phyloP scores from a whole-genome alignment of 2,797 vertebrate genomes.

The Champsocephalus esox region DNA sequence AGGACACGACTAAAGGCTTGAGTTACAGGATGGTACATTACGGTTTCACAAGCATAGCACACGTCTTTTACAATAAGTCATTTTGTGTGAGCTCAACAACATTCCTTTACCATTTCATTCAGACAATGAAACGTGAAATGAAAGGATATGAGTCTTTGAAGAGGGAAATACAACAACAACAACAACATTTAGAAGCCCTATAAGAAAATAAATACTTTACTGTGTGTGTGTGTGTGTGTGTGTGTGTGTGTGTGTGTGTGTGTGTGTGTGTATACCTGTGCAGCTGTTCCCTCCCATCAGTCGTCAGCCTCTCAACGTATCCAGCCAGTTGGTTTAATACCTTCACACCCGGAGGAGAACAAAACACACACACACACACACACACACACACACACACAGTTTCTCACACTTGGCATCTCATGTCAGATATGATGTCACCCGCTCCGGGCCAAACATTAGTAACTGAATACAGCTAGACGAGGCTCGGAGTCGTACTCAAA shows the following conservation, averaged over 20 bases:
- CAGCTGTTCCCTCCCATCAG: constrained; percentile 92
- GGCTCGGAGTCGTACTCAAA: constrained; percentile 47
- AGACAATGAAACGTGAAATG: too few relatives aligned
- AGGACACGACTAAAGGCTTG: neutral
- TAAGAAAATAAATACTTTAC: too few relatives aligned
- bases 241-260: constrained; percentile 32
- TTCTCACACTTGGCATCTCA: constrained; percentile 72
- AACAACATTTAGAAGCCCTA: neutral
- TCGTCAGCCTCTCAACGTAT: constrained; percentile 78
- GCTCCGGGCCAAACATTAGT: constrained; percentile 63
- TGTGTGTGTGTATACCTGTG: constrained; percentile 79
- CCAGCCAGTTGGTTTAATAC: constrained; percentile 91
- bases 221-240: constrained; percentile 26
- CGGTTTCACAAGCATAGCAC: neutral
- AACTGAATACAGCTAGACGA: constrained; percentile 60
- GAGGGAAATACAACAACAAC: too few relatives aligned
- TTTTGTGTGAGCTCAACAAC: too few relatives aligned
- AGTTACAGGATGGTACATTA: neutral
- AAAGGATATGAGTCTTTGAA: too few relatives aligned
- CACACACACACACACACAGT: neutral
- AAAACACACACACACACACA: constrained; percentile 51
- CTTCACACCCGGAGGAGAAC: constrained; percentile 74
- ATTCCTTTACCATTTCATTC: too few relatives aligned
- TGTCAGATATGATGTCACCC: constrained; percentile 74
- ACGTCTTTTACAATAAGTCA: too few relatives aligned